Base-by-base conservation (phyloP, 2,797 vertebrate species). In the Tachyglossus aculeatus region DNA sequence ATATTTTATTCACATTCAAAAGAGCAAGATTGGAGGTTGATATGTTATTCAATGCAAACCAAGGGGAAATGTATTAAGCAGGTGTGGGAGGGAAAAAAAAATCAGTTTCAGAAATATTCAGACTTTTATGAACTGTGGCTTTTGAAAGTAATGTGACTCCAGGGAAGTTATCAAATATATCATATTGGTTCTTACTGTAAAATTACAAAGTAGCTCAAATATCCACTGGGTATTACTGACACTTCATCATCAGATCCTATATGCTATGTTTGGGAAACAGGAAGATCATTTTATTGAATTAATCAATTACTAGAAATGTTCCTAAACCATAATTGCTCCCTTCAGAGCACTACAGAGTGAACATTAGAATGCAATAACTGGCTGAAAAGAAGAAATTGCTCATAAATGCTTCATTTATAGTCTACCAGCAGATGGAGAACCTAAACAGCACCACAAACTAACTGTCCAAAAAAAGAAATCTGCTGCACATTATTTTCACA, bases 151-250 rank as follows among this genome's bases (percentile, higher is more conserved):
- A 21, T 59, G 47, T 18, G 9, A 63, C 18, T 4, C 3, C 2
- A 27, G 16, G 4, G 9, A 7, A 43, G 18, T 38, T 41, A 61
- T 4, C 4, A 7, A 66, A 2, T 32, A 8, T n/a, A 43, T 31
- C 5, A 18, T 19, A 31, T 8, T 2, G 0, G 11, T 58, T 29
- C 14, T 43, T 48, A 3, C 12, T 59, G 1, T 25, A 48, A 52
- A n/a, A 36, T 63, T 59, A 22, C 40, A 52, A 72, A 33, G 6
- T 16, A 29, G 4, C 47, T 32, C 53, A 22, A 72, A 41, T 29
- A 24, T 10, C 27, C 7, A 59, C 11, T 21, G 37, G 15, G 16
- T 19, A n/a, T 38, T 66, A n/a, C 1, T 56, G 21, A 19, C 8
- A 39, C 15, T n/a, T n/a, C n/a, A n/a, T n/a, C n/a, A 22, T 15